These are phyloP conservation scores for Rotaria socialis DNA, from an alignment of 2,888 invertebrate species.

Conservation along the genomic window DNA sequence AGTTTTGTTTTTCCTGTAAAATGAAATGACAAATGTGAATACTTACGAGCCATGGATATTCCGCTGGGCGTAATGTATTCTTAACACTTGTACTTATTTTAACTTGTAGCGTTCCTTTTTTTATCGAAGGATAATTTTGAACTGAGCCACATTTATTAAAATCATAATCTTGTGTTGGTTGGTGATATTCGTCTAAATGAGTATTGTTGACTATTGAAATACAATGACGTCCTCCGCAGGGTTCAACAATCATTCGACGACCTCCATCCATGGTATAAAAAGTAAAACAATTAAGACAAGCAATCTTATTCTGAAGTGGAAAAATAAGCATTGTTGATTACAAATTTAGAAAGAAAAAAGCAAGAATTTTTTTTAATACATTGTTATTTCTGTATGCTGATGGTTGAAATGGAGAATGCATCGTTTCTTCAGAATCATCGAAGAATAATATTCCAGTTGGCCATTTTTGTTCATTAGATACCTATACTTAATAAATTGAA, in stretches of 20 bases:
- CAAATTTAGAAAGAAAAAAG: neutral
- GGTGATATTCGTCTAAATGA: neutral
- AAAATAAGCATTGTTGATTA: too few relatives aligned
- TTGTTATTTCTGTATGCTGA: neutral
- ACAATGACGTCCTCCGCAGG: slow-evolving; percentile 12
- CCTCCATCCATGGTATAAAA: neutral
- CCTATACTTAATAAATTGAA: neutral
- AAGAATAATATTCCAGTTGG: neutral
- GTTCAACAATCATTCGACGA: slow-evolving; percentile 7
- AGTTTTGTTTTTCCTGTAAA: neutral
- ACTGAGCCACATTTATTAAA: neutral
- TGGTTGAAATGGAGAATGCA: neutral
- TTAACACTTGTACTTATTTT: slow-evolving; percentile 1
- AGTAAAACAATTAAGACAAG: neutral
- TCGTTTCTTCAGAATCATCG: neutral
- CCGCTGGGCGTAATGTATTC: neutral
- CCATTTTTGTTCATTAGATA: neutral
- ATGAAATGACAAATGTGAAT: neutral
- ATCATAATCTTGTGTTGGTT: neutral
- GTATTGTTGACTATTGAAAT: neutral
- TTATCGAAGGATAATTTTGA: neutral
- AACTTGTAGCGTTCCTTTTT: neutral
- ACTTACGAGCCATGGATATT: slow-evolving; percentile 6
- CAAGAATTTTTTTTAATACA: neutral
- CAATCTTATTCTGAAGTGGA: neutral